Evolutionary conservation across 2,113 vertebrate species (phyloP).

Genomic region (Heterotis niloticus): DNA sequence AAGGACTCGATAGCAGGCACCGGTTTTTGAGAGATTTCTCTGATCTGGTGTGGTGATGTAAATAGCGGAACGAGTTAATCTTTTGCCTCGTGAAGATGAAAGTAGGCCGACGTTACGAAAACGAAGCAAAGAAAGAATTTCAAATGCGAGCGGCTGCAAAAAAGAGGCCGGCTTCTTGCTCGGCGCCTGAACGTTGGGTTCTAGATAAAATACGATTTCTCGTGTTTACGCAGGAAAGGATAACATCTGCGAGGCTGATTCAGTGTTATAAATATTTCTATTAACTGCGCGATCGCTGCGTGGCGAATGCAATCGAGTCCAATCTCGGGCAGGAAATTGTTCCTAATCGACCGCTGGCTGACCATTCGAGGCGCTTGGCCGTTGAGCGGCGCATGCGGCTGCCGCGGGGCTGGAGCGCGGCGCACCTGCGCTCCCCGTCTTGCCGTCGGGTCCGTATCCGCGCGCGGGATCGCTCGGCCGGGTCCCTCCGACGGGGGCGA

Average conservation of each 20-base stretch:
- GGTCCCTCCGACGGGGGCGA: no score
- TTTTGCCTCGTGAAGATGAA: neutral
- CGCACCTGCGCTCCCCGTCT: neutral
- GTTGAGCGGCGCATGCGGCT: neutral
- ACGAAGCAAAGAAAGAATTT: neutral
- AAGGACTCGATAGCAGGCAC: neutral
- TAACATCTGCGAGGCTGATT: conserved; percentile 21
- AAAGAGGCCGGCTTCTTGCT: neutral
- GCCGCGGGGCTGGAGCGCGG: neutral
- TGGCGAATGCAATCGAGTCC: conserved; percentile 19
- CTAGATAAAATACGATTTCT: neutral
- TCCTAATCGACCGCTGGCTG: conserved; percentile 10
- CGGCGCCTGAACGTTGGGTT: neutral
- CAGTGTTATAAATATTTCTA: conserved; percentile 18
- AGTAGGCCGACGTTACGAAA: neutral
- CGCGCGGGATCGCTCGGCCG: no score
- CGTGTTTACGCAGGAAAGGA: conserved; percentile 1
- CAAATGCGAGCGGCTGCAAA: neutral
- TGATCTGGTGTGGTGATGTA: neutral
- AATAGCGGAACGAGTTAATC: neutral
- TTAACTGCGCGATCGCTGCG: conserved; percentile 6
- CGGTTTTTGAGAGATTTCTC: neutral
- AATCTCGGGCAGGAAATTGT: conserved; percentile 18
- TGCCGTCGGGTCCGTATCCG: neutral
- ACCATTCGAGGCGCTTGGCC: neutral